These are phyloP conservation scores for Petrolisthes manimaculis DNA, from an alignment of 2,888 invertebrate genomes.

Conservation along the genomic window DNA sequence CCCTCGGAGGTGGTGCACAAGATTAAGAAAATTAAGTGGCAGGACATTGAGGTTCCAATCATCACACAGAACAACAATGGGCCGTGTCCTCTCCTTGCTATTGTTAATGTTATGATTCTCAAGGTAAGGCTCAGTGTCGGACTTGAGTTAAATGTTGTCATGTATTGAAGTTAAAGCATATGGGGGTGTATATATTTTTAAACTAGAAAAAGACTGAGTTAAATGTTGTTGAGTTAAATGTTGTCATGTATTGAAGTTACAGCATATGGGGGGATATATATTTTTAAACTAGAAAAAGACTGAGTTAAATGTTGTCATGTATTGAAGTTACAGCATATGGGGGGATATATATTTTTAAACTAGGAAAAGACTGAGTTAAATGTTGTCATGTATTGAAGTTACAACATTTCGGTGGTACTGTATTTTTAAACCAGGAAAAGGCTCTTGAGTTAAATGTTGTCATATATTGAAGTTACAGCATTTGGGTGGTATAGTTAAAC, in stretches of 20 bases:
- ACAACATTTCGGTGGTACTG: too few species aligned
- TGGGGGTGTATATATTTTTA: too few species aligned
- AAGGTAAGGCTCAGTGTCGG: constrained; percentile 68
- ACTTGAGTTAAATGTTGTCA: not conserved
- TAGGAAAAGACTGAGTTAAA: too few species aligned
- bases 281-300: too few species aligned
- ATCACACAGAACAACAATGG: constrained; percentile 76
- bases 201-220: too few species aligned
- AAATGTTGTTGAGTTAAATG: too few species aligned
- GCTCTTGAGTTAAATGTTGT: not conserved
- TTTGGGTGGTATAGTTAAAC: not conserved
- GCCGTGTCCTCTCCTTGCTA: constrained; percentile 75
- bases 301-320: too few species aligned
- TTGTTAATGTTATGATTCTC: constrained; percentile 74
- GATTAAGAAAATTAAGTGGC: constrained; percentile 73
- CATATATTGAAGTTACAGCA: not conserved
- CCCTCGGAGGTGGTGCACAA: constrained; percentile 69
- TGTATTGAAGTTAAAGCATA: not conserved
- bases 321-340: too few species aligned
- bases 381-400: not conserved
- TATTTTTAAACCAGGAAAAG: too few species aligned
- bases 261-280: too few species aligned
- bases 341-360: too few species aligned
- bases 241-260: too few species aligned
- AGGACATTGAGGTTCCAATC: constrained; percentile 70